Evolutionary conservation across 2,888 invertebrate species (phyloP).

Genomic region (Polyommatus iphigenia): DNA sequence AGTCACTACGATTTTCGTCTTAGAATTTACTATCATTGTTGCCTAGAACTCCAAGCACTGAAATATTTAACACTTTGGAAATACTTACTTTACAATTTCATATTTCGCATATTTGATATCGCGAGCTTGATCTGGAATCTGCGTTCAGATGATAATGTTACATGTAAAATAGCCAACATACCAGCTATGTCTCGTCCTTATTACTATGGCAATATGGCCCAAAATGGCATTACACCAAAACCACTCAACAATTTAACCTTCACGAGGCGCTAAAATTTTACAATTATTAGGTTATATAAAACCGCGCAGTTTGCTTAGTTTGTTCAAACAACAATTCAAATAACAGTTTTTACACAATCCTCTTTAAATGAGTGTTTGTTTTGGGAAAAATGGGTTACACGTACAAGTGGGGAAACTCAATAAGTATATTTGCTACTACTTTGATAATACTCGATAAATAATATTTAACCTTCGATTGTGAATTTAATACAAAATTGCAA

Average conservation of each 20-base stretch:
- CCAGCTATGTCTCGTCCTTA: neutral
- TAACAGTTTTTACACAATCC: neutral
- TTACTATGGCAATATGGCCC: neutral
- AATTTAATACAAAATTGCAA: neutral
- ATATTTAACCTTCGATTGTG: neutral
- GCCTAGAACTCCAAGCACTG: neutral
- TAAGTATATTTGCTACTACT: neutral
- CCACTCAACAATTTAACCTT: neutral
- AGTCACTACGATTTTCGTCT: neutral
- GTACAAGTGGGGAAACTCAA: neutral
- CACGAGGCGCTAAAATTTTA: neutral
- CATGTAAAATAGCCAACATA: neutral
- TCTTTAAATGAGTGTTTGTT: neutral
- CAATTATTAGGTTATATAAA: slow-evolving; percentile 4
- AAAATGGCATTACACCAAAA: neutral
- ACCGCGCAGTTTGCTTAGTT: neutral
- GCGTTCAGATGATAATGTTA: neutral
- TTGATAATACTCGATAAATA: neutral
- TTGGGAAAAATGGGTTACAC: neutral
- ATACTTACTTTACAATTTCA: neutral
- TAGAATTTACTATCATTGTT: neutral
- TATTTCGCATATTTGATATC: neutral
- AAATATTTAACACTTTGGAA: neutral
- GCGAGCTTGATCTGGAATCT: neutral
- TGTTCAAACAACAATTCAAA: neutral